These are phyloP conservation scores for Neoscelio sp. DNA, from an alignment of 2,888 invertebrate genomes.

Conservation along the genomic window DNA sequence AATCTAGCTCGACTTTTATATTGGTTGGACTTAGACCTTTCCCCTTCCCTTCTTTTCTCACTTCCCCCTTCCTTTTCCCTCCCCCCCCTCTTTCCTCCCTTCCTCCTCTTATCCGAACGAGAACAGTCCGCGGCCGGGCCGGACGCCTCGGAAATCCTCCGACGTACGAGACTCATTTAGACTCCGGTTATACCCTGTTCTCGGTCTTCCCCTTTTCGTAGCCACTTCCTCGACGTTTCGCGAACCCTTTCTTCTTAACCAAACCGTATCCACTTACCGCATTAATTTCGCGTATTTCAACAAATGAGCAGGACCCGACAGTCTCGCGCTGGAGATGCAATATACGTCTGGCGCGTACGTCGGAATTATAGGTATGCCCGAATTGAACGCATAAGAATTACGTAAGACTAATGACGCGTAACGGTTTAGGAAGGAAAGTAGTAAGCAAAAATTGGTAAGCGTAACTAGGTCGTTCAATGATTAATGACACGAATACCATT, in stretches of 20 bases:
- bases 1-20: no score
- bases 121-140: conserved; percentile 53
- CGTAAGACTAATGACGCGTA: conserved; percentile 32
- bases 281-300: conserved; percentile 77
- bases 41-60: conserved; percentile 31
- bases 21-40: no score
- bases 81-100: conserved; percentile 6
- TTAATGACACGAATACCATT: no score
- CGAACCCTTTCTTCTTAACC: conserved; percentile 75
- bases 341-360: conserved; percentile 44
- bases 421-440: no score
- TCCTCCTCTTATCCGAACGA: conserved; percentile 19
- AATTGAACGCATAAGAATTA: conserved; percentile 44
- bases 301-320: conserved; percentile 53
- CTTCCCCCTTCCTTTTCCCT: neutral
- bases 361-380: conserved; percentile 46
- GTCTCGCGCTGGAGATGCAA: conserved; percentile 39
- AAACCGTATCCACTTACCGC: conserved; percentile 76
- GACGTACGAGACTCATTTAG: conserved; percentile 72
- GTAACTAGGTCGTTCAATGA: no score
- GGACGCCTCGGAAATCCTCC: conserved; percentile 69
- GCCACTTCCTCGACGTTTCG: conserved; percentile 55
- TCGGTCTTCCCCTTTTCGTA: conserved; percentile 44
- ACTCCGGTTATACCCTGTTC: conserved; percentile 48
- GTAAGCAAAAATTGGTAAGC: no score